Evolutionary conservation across 1,140 invertebrate species (phyloP).

Genomic region (Saccostrea cuccullata): DNA sequence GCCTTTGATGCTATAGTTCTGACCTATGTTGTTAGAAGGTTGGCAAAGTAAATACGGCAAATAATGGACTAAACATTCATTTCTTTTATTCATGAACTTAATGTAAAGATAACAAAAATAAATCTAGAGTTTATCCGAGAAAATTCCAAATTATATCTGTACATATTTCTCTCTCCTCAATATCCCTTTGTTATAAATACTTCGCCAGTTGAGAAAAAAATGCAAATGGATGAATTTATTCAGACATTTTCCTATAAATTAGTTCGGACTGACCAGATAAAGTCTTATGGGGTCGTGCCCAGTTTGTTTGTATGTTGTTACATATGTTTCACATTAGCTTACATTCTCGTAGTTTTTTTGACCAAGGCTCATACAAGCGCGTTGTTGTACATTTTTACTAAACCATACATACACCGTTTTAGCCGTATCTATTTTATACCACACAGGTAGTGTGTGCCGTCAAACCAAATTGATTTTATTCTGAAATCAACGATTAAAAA

Average conservation of each 20-base stretch:
- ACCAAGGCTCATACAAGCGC: background rate
- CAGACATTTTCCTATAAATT: conserved; percentile 26
- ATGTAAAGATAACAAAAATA: conserved; percentile 15
- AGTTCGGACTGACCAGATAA: background rate
- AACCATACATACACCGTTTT: background rate
- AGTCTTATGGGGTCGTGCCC: conserved; percentile 20
- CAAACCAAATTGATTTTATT: conserved; percentile 1
- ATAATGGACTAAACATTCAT: conserved; percentile 33
- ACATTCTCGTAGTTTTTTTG: background rate
- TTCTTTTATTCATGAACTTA: conserved; percentile 3
- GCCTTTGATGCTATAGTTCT: conserved; percentile 14
- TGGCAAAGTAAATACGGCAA: conserved; percentile 10
- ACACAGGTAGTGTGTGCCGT: background rate
- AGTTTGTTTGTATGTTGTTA: background rate
- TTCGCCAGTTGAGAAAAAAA: background rate
- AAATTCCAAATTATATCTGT: conserved; percentile 3
- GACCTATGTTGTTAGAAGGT: background rate
- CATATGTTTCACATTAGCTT: conserved; percentile 35
- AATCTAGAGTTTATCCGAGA: conserved; percentile 10
- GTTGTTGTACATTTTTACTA: background rate
- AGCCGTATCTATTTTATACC: background rate
- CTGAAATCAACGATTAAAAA: conserved; percentile 30
- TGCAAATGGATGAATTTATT: background rate
- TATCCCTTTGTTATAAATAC: background rate
- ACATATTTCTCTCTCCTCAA: background rate